Base-by-base conservation (phyloP, 2,888 invertebrate species). In the Trypoxylon attenuatum region DNA sequence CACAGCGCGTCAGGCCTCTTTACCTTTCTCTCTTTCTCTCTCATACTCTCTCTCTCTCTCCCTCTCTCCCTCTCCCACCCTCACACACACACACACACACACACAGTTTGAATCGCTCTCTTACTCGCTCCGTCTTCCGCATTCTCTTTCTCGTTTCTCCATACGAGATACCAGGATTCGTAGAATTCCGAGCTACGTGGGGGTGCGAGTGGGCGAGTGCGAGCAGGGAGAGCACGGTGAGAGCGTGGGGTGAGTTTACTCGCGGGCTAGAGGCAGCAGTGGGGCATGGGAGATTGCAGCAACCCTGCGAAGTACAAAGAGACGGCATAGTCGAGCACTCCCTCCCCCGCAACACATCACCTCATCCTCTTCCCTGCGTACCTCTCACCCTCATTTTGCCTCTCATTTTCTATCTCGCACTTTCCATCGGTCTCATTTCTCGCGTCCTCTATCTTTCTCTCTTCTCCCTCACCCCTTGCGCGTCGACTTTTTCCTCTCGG, bases 291-390 rank as follows among this genome's bases (percentile, higher is more conserved):
- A 72, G 71, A 69, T 76, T 78, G 69, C 73, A 70, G 77, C 78
- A 62, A 62, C 77, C 68, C 72, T 71, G 64, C 61, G 70, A 79
- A 81, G 78, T 81, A 81, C 80, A 81, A 82, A 80, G 77, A 77
- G 76, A 71, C 69, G 76, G 64, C 76, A 77, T 69, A 73, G 76
- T 71, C 72, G 69, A 54, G 78, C 71, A 69, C 67, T 70, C 69
- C 65, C 70, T 56, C 64, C 63, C 65, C 65, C 56, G 39, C 8
- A 10, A 52, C 58, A 2, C 41, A 21, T 54, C 57, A 43, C 51
- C 29, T 38, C 38, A 16, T 49, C 52, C 5, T 13, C 33, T 33
- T 23, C 46, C 46, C 45, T 45, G 18, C 23, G 53, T 47, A 13
- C 50, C 18, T 23, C n/a, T 18, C 29, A 27, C 54, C 39, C 41